phyloP scores from a whole-genome alignment of 2,888 invertebrate species.

The Scaptomyza caliginosa region DNA sequence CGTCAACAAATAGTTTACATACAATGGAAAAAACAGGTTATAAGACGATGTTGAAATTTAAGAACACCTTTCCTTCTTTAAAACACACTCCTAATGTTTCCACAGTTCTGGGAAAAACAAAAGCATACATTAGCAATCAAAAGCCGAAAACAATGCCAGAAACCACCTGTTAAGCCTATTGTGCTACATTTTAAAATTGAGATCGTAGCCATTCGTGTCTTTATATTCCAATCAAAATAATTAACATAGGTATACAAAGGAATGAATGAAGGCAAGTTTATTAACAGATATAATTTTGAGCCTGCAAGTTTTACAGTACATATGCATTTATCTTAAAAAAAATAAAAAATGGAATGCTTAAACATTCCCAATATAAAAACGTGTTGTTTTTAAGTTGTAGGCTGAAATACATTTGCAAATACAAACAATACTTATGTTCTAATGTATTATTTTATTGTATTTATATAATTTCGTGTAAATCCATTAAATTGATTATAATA shows the following conservation, averaged over 20 bases:
- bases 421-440: slow-evolving; percentile 54
- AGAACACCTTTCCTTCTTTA: slow-evolving; percentile 44
- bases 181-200: slow-evolving; percentile 32
- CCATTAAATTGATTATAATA: slow-evolving; percentile 67
- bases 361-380: slow-evolving; percentile 50
- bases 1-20: slow-evolving; percentile 10
- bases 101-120: slow-evolving; percentile 48
- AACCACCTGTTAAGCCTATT: slow-evolving; percentile 81
- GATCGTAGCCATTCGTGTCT: slow-evolving; percentile 41
- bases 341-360: slow-evolving; percentile 34
- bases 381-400: slow-evolving; percentile 59
- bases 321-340: slow-evolving; percentile 68
- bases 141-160: slow-evolving; percentile 81
- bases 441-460: slow-evolving; percentile 63
- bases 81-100: slow-evolving; percentile 46
- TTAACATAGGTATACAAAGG: slow-evolving; percentile 38
- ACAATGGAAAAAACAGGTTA: slow-evolving; percentile 30
- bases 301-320: slow-evolving; percentile 60
- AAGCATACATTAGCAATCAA: slow-evolving; percentile 52
- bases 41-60: slow-evolving; percentile 59
- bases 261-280: slow-evolving; percentile 48
- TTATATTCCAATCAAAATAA: slow-evolving; percentile 67
- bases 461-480: slow-evolving; percentile 67
- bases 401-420: slow-evolving; percentile 58
- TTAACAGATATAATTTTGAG: slow-evolving; percentile 52